Base-by-base conservation (phyloP, 1,140 invertebrate species). In the Choristoneura fumiferana region DNA sequence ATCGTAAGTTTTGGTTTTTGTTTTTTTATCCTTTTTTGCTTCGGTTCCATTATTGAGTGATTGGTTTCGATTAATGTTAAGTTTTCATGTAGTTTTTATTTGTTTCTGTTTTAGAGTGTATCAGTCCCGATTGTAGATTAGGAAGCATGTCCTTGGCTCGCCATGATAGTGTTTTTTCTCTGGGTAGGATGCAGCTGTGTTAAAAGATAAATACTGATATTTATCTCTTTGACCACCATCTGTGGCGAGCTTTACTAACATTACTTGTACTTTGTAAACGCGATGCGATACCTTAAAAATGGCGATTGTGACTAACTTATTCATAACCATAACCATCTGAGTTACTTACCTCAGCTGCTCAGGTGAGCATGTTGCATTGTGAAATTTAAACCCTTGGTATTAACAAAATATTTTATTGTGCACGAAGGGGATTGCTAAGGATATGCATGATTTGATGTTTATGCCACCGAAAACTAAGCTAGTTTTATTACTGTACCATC, bases 1-100 rank as follows among this genome's bases (percentile, higher is more conserved):
- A 87, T 87, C 71, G 87, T 90, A 87, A 90, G 89, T 90, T 89
- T 66, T 85, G 76, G 65, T 77, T 87, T 88, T 73, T 40, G 65
- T 29, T 69, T 69, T 76, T 64, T 57, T 72, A 79, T 73, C 43
- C 62, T 76, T 78, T 2, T 29, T 72, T 66, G 61, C 63, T 72
- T 73, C 62, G 53, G 58, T 68, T 77, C 59, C 18, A 54, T 63
- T 79, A 60, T 15, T 40, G 40, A 35, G 38, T 62, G 36, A 36
- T 65, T 68, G 13, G 14, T 57, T 67, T n/a, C n/a, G n/a, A n/a
- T n/a, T 60, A 49, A 35, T 36, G n/a, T 67, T 37, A 17, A 34
- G 18, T 43, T 63, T 63, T 60, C 49, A 59, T 63, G 64, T 59
- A 59, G 56, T 63, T 67, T 60, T 56, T 59, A 53, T 53, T 57